Evolutionary conservation across 2,113 vertebrate species (phyloP).

Genomic region (Lagopus leucura): DNA sequence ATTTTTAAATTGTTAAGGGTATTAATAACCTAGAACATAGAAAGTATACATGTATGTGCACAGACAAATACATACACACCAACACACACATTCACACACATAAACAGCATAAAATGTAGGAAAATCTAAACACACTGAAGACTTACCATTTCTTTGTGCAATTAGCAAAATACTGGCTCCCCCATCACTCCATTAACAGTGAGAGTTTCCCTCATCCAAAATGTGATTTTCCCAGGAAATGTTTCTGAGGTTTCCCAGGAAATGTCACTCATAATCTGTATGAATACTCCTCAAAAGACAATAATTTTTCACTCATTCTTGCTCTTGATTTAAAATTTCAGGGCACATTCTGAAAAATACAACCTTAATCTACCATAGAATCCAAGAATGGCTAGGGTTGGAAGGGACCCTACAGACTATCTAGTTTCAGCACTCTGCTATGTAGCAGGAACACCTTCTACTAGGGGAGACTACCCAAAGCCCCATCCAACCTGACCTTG

Average conservation of each 20-base stretch:
- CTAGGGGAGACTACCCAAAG: not conserved
- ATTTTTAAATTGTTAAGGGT: not conserved
- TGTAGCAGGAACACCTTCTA: not conserved
- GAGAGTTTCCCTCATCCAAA: not conserved
- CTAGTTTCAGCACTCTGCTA: not conserved
- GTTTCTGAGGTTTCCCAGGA: not conserved
- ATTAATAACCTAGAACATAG: not conserved
- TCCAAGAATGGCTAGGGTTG: not conserved
- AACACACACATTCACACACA: not conserved
- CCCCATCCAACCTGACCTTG: not conserved
- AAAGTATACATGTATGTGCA: not conserved
- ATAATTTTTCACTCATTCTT: not conserved
- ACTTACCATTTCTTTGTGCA: not conserved
- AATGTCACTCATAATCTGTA: not conserved
- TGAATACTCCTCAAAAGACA: not conserved
- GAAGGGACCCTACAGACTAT: not conserved
- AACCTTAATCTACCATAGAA: not conserved
- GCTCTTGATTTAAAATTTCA: not conserved
- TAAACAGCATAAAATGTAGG: accelerated
- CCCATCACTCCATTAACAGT: not conserved
- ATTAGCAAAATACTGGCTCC: not conserved
- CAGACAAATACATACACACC: not conserved
- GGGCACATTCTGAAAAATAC: not conserved
- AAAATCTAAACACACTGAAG: not conserved
- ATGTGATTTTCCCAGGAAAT: not conserved